Evolutionary conservation across 1,140 invertebrate genomes (phyloP).

Genomic region (Neuroterus valhalla): DNA sequence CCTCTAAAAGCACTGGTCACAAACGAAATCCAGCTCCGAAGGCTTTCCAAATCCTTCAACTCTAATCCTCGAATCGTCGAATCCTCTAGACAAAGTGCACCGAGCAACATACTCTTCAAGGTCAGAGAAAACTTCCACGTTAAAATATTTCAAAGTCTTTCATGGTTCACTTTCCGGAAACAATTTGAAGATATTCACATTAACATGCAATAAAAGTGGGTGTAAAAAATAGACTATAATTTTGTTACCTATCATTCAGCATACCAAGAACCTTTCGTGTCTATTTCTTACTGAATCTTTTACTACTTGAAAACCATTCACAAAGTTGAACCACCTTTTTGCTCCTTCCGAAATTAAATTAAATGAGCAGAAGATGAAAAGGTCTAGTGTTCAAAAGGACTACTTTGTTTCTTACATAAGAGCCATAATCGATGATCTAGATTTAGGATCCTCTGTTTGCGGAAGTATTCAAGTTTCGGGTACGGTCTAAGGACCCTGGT

Average conservation of each 20-base stretch:
- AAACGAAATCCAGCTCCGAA: background rate
- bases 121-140: no score
- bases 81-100: background rate
- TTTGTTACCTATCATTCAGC: constrained; percentile 8
- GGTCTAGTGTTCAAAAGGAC: constrained; percentile 2
- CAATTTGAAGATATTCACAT: constrained; percentile 29
- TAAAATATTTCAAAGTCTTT: background rate
- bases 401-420: constrained; percentile 24
- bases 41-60: background rate
- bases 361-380: constrained; percentile 30
- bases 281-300: constrained; percentile 8
- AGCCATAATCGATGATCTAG: constrained; percentile 22
- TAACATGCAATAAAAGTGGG: background rate
- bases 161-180: constrained; percentile 8
- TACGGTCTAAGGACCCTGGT: background rate
- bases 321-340: background rate
- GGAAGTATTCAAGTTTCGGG: background rate
- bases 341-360: constrained; percentile 1
- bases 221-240: constrained; percentile 22
- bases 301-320: constrained; percentile 1
- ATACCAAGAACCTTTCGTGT: constrained; percentile 23
- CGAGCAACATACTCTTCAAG: no score
- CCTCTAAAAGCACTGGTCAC: background rate
- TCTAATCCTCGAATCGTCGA: background rate
- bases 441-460: constrained; percentile 22